phyloP scores from a whole-genome alignment of 2,113 vertebrate genomes.

The Fregetta grallaria region DNA sequence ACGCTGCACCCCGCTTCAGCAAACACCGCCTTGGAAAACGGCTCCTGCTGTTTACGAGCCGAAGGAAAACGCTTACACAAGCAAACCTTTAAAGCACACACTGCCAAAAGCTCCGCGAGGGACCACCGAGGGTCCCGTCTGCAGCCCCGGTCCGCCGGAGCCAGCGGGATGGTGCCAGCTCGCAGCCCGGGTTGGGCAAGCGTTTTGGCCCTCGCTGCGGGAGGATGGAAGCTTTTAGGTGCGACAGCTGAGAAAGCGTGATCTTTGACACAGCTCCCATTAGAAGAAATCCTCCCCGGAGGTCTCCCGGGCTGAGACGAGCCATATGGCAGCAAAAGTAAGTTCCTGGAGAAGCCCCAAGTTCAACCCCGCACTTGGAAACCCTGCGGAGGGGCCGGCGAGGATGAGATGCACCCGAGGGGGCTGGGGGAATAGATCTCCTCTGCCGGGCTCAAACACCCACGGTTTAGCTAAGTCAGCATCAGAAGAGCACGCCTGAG shows the following conservation, averaged over 20 bases:
- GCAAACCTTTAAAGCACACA: neutral
- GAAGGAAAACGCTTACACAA: neutral
- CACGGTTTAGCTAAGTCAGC: neutral
- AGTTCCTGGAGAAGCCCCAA: neutral
- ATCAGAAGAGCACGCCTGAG: neutral
- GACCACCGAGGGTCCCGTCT: neutral
- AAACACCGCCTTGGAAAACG: accelerated
- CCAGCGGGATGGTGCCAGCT: neutral
- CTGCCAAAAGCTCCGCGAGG: accelerated
- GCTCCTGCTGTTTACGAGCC: neutral
- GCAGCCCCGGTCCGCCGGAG: accelerated
- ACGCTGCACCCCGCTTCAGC: neutral
- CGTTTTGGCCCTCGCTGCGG: neutral
- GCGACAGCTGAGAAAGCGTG: conserved; percentile 57
- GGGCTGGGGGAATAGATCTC: neutral
- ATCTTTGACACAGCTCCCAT: conserved; percentile 16
- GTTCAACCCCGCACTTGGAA: neutral
- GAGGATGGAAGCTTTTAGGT: neutral
- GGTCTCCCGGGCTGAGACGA: conserved; percentile 9
- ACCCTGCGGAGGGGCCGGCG: neutral
- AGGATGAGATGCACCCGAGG: neutral
- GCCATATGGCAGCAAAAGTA: conserved; percentile 16
- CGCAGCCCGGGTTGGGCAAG: neutral
- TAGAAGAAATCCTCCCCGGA: neutral
- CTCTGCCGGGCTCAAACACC: neutral